Percentiles rank a stretch among this genome's conserved stretches.
Evolutionary conservation across 2,797 vertebrate species (phyloP).

Genomic region (Galagoides demidoff): DNA sequence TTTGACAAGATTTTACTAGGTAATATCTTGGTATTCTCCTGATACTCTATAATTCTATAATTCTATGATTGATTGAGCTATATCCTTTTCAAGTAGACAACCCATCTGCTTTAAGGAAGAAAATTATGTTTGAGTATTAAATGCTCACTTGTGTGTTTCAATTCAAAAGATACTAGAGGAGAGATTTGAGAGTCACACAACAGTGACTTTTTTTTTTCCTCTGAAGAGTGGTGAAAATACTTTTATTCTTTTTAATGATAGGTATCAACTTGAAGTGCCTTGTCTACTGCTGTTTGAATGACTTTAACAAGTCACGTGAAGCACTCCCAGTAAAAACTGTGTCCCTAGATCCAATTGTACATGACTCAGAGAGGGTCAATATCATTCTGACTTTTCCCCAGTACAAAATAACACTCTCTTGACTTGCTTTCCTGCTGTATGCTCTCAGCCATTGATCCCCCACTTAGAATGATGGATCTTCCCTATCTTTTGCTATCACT

Average conservation of each 20-base stretch:
- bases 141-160: constrained; percentile 7
- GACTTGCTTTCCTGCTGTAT: constrained; percentile 50
- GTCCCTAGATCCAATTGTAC: constrained; percentile 65
- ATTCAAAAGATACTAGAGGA: constrained; percentile 6
- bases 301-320: constrained; percentile 54
- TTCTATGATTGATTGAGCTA: neutral
- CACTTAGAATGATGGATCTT: constrained; percentile 75
- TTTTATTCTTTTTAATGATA: constrained; percentile 69
- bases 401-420: constrained; percentile 69
- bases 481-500: constrained; percentile 65
- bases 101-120: neutral
- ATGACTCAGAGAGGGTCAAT: constrained; percentile 70
- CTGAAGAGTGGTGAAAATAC: constrained; percentile 15
- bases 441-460: constrained; percentile 66
- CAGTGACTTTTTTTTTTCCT: constrained; percentile 36
- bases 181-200: constrained; percentile 6
- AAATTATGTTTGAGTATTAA: constrained; percentile 34
- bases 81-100: neutral
- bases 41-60: neutral
- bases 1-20: constrained; percentile 21
- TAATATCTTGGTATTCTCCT: neutral
- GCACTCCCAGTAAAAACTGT: constrained; percentile 40
- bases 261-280: constrained; percentile 7
- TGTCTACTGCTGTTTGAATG: constrained; percentile 50
- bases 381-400: constrained; percentile 69